Conservation (phyloP, 1,140 invertebrate species). For the Belonocnema kinseyi region DNA sequence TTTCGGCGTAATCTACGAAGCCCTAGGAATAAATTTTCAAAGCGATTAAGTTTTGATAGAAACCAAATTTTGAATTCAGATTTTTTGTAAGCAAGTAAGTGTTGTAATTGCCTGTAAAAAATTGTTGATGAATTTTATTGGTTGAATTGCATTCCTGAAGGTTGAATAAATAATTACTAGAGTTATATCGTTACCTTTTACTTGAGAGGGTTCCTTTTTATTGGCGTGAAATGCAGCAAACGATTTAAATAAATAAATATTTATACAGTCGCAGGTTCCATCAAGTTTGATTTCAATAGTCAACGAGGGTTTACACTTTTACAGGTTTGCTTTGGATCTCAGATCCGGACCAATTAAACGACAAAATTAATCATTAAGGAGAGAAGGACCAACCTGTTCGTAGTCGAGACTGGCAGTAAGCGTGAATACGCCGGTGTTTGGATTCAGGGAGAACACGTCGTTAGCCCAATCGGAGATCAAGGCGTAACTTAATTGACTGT, state of each 20-base stretch:
- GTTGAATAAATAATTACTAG: not conserved
- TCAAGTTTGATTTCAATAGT: not conserved
- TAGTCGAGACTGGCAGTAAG: constrained; percentile 92
- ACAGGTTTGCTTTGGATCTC: not conserved
- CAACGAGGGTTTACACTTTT: constrained; percentile 5
- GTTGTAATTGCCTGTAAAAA: not conserved
- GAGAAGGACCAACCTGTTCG: constrained; percentile 84
- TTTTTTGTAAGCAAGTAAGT: too few relatives aligned
- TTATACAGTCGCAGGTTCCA: constrained; percentile 14
- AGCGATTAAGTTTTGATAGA: too few relatives aligned
- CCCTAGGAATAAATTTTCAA: too few relatives aligned
- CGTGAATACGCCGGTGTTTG: constrained; percentile 91
- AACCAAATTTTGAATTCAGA: too few relatives aligned
- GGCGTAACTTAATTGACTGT: constrained; percentile 91
- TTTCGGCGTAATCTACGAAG: too few relatives aligned
- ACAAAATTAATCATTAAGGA: constrained; percentile 48
- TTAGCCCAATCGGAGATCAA: constrained; percentile 96
- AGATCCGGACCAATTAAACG: constrained; percentile 18
- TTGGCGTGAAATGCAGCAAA: constrained; percentile 18
- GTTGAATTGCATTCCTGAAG: not conserved
- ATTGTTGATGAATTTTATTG: constrained; percentile 2
- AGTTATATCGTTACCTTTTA: not conserved
- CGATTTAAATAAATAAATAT: constrained; percentile 30
- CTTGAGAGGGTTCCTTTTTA: not conserved
- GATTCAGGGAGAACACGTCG: constrained; percentile 94